Evolutionary conservation across 2,888 invertebrate genomes (phyloP).

Genomic region (Torymus aiolomorphi): DNA sequence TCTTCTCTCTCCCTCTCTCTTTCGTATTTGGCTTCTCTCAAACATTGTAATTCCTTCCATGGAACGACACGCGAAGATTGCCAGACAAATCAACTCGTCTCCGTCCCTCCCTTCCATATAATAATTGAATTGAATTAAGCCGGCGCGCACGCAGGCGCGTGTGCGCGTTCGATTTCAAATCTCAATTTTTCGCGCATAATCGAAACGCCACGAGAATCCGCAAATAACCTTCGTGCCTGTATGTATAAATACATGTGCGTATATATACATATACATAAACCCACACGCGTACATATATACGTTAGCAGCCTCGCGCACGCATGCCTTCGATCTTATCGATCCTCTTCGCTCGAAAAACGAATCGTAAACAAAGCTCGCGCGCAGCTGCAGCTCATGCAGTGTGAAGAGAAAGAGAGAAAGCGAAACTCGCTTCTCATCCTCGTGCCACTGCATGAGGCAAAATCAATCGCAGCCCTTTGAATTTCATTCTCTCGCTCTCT

Average conservation of each 20-base stretch:
- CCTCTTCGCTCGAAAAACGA: conserved; percentile 3
- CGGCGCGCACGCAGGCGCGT: too few relatives aligned
- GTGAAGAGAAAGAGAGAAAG: too few relatives aligned
- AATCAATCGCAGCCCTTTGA: too few relatives aligned
- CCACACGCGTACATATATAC: too few relatives aligned
- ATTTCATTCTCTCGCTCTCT: background rate
- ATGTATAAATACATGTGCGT: background rate
- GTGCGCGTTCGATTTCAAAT: background rate
- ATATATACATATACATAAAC: background rate
- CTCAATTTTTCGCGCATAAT: conserved; percentile 14
- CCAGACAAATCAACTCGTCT: background rate
- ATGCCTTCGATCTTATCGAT: conserved; percentile 34
- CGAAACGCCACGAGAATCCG: background rate
- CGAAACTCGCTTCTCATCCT: conserved; percentile 3
- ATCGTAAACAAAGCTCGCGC: conserved; percentile 17
- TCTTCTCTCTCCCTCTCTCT: too few relatives aligned
- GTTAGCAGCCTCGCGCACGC: background rate
- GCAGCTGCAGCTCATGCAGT: conserved; percentile 1
- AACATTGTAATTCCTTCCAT: too few relatives aligned
- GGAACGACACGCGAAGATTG: too few relatives aligned
- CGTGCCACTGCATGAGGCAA: too few relatives aligned
- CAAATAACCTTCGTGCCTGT: too few relatives aligned
- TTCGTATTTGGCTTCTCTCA: too few relatives aligned
- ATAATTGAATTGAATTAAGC: conserved; percentile 8
- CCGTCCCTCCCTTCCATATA: too few relatives aligned